Percentiles rank a stretch among this genome's conserved stretches.
Evolutionary conservation across 2,888 invertebrate species (phyloP).

Genomic region (Hirtodrosophila cameraria): DNA sequence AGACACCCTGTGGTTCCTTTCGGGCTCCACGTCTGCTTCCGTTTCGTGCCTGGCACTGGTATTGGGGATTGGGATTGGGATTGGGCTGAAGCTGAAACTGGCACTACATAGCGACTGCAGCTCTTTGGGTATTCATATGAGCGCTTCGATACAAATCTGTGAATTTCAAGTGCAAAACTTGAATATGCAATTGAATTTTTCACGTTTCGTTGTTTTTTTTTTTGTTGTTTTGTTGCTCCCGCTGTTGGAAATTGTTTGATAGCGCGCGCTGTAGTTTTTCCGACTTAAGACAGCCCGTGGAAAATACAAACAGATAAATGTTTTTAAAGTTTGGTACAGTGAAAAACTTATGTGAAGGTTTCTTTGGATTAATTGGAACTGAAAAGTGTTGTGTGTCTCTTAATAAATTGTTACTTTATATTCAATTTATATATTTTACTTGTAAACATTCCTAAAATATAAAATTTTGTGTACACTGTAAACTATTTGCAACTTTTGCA

Average conservation of each 20-base stretch:
- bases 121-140: constrained; percentile 73
- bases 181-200: constrained; percentile 77
- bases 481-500: too few species aligned
- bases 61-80: not conserved
- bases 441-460: too few species aligned
- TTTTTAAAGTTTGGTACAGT: constrained; percentile 33
- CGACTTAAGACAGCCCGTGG: constrained; percentile 9
- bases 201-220: constrained; percentile 32
- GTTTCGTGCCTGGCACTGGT: constrained; percentile 50
- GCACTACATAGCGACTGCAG: constrained; percentile 28
- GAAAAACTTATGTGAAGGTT: not conserved
- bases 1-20: constrained; percentile 76
- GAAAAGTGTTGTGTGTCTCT: too few species aligned
- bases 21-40: constrained; percentile 61
- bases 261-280: constrained; percentile 7
- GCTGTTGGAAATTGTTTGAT: constrained; percentile 40
- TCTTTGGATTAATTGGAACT: too few species aligned
- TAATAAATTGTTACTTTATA: not conserved
- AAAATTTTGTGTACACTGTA: too few species aligned
- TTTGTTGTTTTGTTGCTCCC: constrained; percentile 10
- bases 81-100: constrained; percentile 14
- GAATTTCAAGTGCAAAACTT: constrained; percentile 80
- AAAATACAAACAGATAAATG: constrained; percentile 16
- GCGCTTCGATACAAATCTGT: constrained; percentile 73
- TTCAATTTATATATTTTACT: not conserved